phyloP scores from a whole-genome alignment of 2,113 vertebrate genomes.

The Leucopsar rothschildi region DNA sequence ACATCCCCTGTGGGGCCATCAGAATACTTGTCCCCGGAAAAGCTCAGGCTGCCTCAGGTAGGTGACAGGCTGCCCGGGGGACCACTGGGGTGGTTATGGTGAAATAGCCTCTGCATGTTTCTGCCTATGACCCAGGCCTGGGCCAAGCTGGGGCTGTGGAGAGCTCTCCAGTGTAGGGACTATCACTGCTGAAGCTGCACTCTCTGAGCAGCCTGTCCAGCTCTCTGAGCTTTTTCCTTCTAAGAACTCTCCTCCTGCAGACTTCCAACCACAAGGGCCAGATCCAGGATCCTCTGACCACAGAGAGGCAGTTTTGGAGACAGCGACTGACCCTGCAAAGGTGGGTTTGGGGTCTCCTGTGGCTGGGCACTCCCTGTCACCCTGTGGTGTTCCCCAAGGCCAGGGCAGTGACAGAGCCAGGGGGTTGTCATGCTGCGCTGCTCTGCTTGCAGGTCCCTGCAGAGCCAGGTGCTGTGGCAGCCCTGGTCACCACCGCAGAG shows the following conservation, averaged over 20 bases:
- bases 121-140: neutral
- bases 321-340: neutral
- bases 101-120: neutral
- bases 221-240: neutral
- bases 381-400: accelerated
- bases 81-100: neutral
- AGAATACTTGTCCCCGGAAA: neutral
- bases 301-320: neutral
- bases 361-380: accelerated
- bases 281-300: neutral
- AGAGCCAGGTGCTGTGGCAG: accelerated
- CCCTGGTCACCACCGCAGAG: accelerated
- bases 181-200: neutral
- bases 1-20: neutral
- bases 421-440: accelerated
- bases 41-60: neutral
- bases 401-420: accelerated
- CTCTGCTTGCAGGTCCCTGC: neutral
- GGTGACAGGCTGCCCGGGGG: neutral
- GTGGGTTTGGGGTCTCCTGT: neutral
- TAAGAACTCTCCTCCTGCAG: neutral
- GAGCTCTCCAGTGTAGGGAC: neutral
- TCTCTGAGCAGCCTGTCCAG: neutral
- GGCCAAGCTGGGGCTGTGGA: neutral
- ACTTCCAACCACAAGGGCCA: neutral